Evolutionary conservation across 2,888 invertebrate genomes (phyloP).

Genomic region (Conchocele bisecta): DNA sequence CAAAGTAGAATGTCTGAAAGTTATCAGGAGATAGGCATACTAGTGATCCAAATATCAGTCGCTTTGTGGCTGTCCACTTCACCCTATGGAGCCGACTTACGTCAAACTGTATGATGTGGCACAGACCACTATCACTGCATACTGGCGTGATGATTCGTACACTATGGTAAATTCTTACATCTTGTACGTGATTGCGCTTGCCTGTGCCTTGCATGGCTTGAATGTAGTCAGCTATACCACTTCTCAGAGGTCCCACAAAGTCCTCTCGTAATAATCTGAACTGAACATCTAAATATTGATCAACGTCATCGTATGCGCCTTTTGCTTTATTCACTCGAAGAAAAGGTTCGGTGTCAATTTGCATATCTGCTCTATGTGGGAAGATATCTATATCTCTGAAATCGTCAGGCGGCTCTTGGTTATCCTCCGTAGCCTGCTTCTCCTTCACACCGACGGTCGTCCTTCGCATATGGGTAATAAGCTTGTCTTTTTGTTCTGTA

Average conservation of each 20-base stretch:
- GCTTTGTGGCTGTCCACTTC: constrained; percentile 84
- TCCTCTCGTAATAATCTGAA: constrained; percentile 92
- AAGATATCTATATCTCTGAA: constrained; percentile 80
- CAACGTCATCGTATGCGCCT: constrained; percentile 87
- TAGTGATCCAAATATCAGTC: constrained; percentile 89
- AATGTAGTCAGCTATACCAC: constrained; percentile 86
- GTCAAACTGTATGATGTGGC: constrained; percentile 50
- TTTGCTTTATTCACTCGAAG: constrained; percentile 86
- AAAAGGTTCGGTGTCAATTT: constrained; percentile 80
- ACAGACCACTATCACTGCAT: constrained; percentile 45
- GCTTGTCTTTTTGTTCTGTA: constrained; percentile 40
- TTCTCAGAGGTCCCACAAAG: constrained; percentile 89
- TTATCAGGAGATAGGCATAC: constrained; percentile 88
- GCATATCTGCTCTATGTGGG: constrained; percentile 72
- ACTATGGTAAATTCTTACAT: constrained; percentile 56
- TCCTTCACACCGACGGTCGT: background rate
- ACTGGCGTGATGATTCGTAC: constrained; percentile 41
- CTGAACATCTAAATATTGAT: constrained; percentile 90
- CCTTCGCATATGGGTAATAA: background rate
- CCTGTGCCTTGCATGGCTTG: constrained; percentile 33
- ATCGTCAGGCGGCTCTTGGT: constrained; percentile 81
- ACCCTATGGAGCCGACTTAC: constrained; percentile 59
- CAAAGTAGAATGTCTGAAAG: constrained; percentile 88
- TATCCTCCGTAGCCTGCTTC: background rate
- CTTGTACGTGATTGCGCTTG: constrained; percentile 32